These are phyloP conservation scores for Pyxicephalus adspersus DNA, from an alignment of 2,113 vertebrate species.

Conservation along the genomic window DNA sequence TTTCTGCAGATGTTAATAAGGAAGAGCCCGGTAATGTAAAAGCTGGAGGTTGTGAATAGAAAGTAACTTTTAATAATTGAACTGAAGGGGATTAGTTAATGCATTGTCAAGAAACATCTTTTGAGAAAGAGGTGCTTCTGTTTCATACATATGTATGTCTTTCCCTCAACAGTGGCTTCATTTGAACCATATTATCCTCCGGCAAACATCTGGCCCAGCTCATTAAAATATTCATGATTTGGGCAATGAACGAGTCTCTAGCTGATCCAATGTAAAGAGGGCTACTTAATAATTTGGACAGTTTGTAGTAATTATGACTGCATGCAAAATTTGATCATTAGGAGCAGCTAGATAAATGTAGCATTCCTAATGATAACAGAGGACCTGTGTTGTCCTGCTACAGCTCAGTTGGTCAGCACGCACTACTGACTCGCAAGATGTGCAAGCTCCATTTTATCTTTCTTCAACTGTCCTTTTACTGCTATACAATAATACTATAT, in stretches of 20 bases:
- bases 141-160: conserved; percentile 50
- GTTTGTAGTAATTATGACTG: conserved; percentile 46
- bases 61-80: neutral
- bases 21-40: neutral
- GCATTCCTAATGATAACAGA: conserved; percentile 48
- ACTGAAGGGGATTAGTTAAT: conserved; percentile 22
- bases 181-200: conserved; percentile 43
- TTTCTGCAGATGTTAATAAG: neutral
- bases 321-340: conserved; percentile 39
- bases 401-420: conserved; percentile 7
- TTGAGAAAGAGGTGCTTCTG: conserved; percentile 20
- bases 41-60: neutral
- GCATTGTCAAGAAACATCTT: conserved; percentile 15
- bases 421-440: conserved; percentile 16
- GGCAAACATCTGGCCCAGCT: conserved; percentile 54
- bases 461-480: neutral
- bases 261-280: conserved; percentile 39
- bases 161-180: conserved; percentile 38
- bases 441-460: neutral
- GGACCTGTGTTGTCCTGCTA: conserved; percentile 44
- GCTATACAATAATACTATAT: neutral
- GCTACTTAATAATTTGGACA: conserved; percentile 55
- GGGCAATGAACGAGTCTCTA: conserved; percentile 48
- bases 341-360: conserved; percentile 32
- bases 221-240: conserved; percentile 55